A percentile compares a stretch with the other conserved stretches of the same genome.
Conservation (phyloP, 2,113 vertebrate species). For the Aptenodytes patagonicus region DNA sequence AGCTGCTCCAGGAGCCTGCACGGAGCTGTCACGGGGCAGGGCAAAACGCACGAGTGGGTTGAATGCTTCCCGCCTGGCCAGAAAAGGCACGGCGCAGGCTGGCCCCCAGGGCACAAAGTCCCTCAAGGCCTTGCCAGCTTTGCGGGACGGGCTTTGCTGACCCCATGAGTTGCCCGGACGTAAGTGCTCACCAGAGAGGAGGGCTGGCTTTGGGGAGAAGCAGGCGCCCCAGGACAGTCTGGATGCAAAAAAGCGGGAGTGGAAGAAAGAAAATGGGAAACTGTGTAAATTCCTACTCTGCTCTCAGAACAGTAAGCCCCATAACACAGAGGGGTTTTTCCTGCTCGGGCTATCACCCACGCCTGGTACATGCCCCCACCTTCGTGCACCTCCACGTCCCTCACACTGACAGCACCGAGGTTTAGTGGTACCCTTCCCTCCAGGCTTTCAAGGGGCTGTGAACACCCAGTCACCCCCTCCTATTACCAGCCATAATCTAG, state of each 20-base stretch:
- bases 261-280: not conserved
- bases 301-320: not conserved
- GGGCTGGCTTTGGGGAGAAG: not conserved
- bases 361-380: fast-evolving
- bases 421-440: not conserved
- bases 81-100: fast-evolving
- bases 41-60: not conserved
- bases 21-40: not conserved
- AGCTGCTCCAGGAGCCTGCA: not conserved
- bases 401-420: not conserved
- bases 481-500: no score
- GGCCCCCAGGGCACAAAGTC: fast-evolving
- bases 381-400: not conserved
- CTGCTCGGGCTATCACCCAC: not conserved
- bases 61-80: not conserved
- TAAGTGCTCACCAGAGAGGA: not conserved
- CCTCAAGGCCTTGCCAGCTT: not conserved
- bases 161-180: not conserved
- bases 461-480: not conserved
- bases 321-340: not conserved
- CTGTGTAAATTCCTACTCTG: not conserved
- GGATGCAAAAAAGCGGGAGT: not conserved
- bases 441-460: not conserved
- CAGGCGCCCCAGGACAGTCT: not conserved
- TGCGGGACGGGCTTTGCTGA: not conserved